A percentile compares a stretch with the other conserved stretches of the same genome.
phyloP scores from a whole-genome alignment of 2,888 invertebrate species.

The Mythimna loreyi region DNA sequence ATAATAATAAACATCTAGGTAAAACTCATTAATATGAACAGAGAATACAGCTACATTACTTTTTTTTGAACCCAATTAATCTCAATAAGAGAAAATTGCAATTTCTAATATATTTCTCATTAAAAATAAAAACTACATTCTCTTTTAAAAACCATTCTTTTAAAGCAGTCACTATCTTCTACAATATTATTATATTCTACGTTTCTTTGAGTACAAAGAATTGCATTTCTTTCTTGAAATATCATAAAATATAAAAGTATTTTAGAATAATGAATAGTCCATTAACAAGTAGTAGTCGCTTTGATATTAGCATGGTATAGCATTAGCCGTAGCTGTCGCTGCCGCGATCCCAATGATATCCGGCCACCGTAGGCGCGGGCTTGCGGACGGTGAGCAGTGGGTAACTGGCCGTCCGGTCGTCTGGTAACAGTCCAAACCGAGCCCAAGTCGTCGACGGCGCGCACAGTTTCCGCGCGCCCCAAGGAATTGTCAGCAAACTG shows the following conservation, averaged over 20 bases:
- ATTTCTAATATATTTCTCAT: conserved; percentile 2
- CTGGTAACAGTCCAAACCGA: too few relatives aligned
- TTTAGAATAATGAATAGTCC: conserved; percentile 21
- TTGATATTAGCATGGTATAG: too few relatives aligned
- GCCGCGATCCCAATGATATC: too few relatives aligned
- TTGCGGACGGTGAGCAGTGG: too few relatives aligned
- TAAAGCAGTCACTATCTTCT: conserved; percentile 7
- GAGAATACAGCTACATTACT: neutral
- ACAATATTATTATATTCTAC: conserved; percentile 17
- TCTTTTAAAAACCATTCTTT: conserved; percentile 10
- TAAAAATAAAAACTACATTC: conserved; percentile 10
- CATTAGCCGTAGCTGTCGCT: too few relatives aligned
- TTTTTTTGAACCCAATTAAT: neutral
- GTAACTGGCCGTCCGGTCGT: too few relatives aligned
- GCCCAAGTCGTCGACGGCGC: too few relatives aligned
- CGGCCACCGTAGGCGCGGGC: too few relatives aligned
- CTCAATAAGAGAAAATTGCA: neutral
- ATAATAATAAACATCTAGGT: too few relatives aligned
- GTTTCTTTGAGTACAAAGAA: conserved; percentile 37
- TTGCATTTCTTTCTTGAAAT: conserved; percentile 15
- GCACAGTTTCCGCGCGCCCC: too few relatives aligned
- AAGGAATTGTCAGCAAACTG: too few relatives aligned
- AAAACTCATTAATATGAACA: too few relatives aligned
- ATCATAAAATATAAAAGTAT: neutral
- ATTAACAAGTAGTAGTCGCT: conserved; percentile 22